Evolutionary conservation across 2,113 vertebrate genomes (phyloP).

Genomic region (Taxidea taxus): DNA sequence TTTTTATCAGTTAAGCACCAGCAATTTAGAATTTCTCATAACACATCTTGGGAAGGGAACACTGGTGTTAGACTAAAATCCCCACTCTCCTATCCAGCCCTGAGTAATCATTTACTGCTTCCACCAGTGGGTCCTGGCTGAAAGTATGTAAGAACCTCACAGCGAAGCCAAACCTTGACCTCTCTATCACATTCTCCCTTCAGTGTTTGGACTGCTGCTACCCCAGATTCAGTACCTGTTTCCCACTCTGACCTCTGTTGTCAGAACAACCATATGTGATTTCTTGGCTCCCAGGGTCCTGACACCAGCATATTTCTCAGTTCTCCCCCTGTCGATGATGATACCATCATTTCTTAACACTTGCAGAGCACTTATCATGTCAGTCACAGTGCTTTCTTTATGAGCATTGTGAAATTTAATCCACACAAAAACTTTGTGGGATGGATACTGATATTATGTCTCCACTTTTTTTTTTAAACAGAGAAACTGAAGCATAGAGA

Average conservation of each 20-base stretch:
- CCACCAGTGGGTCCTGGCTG: background rate
- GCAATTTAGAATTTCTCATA: background rate
- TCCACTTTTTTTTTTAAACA: background rate
- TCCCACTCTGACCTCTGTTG: background rate
- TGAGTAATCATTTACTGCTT: background rate
- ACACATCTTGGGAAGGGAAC: background rate
- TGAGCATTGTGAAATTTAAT: constrained; percentile 20
- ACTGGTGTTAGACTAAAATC: background rate
- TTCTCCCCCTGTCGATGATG: background rate
- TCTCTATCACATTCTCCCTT: background rate
- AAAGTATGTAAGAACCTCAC: background rate
- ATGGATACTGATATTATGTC: background rate
- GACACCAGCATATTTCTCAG: background rate
- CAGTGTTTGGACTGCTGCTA: background rate
- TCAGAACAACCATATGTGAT: background rate
- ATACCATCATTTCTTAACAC: background rate
- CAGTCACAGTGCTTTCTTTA: background rate
- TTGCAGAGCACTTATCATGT: background rate
- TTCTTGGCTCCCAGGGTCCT: background rate
- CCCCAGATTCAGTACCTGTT: background rate
- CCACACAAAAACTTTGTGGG: background rate
- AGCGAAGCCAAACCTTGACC: background rate
- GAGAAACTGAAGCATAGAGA: background rate
- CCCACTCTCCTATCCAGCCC: background rate
- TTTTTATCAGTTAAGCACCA: background rate